Conservation (phyloP, 2,113 vertebrate genomes). For the Oncorhynchus kisutch region DNA sequence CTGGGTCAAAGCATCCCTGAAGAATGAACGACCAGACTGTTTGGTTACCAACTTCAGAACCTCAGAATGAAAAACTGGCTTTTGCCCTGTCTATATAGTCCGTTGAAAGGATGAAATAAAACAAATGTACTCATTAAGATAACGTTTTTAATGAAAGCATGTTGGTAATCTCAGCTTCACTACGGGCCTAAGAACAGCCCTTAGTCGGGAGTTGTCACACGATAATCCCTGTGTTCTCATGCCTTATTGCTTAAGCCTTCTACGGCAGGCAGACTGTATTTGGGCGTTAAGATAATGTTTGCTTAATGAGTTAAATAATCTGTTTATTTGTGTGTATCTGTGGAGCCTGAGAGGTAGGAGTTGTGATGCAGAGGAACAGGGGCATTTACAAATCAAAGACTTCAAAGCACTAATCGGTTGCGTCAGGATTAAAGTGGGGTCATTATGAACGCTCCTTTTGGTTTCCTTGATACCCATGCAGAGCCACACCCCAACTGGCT, state of each 20-base stretch:
- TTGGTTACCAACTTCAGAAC: too few species aligned
- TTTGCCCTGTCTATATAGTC: too few species aligned
- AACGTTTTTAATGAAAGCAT: too few species aligned
- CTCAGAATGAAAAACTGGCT: too few species aligned
- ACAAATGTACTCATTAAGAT: too few species aligned
- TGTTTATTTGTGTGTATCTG: conserved; percentile 59
- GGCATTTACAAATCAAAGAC: conserved; percentile 68
- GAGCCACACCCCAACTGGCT: conserved; percentile 37
- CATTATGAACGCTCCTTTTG: conserved; percentile 45
- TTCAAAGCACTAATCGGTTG: conserved; percentile 65
- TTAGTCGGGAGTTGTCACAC: too few species aligned
- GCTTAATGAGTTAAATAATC: conserved; percentile 70
- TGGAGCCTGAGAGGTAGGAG: conserved; percentile 57
- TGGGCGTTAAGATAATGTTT: conserved; percentile 61
- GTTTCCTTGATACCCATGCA: conserved; percentile 50
- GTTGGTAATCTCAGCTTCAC: too few species aligned
- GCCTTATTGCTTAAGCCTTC: conserved; percentile 33
- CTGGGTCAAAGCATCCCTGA: too few species aligned
- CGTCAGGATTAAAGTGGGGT: conserved; percentile 66
- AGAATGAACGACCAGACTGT: too few species aligned
- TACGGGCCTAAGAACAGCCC: too few species aligned
- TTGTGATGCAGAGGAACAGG: conserved; percentile 42
- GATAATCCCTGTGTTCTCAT: too few species aligned
- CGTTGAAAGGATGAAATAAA: too few species aligned
- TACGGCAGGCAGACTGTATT: conserved; percentile 54